Percentiles rank a stretch among this genome's conserved stretches.
phyloP scores from a whole-genome alignment of 2,797 vertebrate species.

The Anabas testudineus region DNA sequence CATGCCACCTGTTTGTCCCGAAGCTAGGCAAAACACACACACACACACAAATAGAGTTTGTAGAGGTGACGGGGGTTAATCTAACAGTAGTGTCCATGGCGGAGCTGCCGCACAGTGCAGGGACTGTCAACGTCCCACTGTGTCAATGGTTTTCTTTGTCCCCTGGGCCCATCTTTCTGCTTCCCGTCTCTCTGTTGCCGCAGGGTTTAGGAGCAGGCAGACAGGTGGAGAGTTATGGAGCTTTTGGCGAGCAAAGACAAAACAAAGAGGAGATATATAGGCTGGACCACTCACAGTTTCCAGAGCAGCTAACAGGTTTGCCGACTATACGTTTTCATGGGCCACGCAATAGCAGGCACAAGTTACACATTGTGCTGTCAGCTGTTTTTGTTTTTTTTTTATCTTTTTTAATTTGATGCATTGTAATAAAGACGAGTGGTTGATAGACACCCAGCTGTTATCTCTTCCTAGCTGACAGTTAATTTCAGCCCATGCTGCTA shows the following conservation, averaged over 20 bases:
- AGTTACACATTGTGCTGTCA: constrained; percentile 32
- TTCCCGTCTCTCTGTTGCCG: constrained; percentile 53
- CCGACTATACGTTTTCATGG: constrained; percentile 18
- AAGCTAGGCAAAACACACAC: constrained; percentile 62
- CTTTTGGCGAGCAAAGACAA: constrained; percentile 52
- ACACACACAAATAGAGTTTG: constrained; percentile 62
- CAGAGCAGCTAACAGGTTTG: constrained; percentile 41
- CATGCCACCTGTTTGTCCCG: constrained; percentile 86
- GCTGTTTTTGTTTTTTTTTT: constrained; percentile 26
- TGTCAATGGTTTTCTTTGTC: constrained; percentile 80
- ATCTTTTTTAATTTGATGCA: constrained; percentile 8
- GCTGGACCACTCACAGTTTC: constrained; percentile 13
- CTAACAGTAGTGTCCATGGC: constrained; percentile 71
- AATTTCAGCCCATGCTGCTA: constrained; percentile 43
- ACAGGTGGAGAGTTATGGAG: constrained; percentile 75
- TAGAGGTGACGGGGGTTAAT: constrained; percentile 76
- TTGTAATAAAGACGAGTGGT: constrained; percentile 19
- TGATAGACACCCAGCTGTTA: constrained; percentile 57
- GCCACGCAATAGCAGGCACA: constrained; percentile 2
- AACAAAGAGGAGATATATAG: constrained; percentile 37
- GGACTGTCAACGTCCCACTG: constrained; percentile 62
- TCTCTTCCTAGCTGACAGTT: constrained; percentile 44
- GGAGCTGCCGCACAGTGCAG: constrained; percentile 59
- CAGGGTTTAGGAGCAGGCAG: constrained; percentile 63
- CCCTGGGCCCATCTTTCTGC: constrained; percentile 48